These are phyloP conservation scores for Leptura quadrifasciata DNA, from an alignment of 2,888 invertebrate species.

Conservation along the genomic window DNA sequence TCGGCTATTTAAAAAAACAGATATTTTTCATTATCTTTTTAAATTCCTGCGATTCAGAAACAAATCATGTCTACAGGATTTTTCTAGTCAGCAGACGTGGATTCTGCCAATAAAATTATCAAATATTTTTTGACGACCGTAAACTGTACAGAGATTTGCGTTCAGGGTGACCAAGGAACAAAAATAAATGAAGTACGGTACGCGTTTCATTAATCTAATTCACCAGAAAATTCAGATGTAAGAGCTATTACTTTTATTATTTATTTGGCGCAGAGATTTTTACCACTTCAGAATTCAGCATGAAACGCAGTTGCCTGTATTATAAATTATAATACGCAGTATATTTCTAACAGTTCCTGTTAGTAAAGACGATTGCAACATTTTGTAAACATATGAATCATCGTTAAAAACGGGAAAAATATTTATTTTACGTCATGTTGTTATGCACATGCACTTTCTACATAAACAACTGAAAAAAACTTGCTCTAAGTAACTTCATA, in stretches of 20 bases:
- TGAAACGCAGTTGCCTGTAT: background rate
- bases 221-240: background rate
- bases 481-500: background rate
- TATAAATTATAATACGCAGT: background rate
- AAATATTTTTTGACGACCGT: no score
- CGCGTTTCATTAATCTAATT: background rate
- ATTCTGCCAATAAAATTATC: no score
- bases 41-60: no score
- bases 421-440: background rate
- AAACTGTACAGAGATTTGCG: no score
- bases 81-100: no score
- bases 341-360: background rate
- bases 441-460: background rate
- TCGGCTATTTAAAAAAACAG: no score
- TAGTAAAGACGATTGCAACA: background rate
- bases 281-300: background rate
- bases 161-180: background rate
- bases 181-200: background rate
- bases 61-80: no score
- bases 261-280: background rate
- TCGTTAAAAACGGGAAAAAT: background rate
- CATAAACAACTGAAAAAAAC: slow-evolving; percentile 5
- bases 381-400: slow-evolving; percentile 3
- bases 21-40: no score
- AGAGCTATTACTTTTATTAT: background rate